Evolutionary conservation across 2,113 vertebrate species (phyloP).

Genomic region (Bufo gargarizans): DNA sequence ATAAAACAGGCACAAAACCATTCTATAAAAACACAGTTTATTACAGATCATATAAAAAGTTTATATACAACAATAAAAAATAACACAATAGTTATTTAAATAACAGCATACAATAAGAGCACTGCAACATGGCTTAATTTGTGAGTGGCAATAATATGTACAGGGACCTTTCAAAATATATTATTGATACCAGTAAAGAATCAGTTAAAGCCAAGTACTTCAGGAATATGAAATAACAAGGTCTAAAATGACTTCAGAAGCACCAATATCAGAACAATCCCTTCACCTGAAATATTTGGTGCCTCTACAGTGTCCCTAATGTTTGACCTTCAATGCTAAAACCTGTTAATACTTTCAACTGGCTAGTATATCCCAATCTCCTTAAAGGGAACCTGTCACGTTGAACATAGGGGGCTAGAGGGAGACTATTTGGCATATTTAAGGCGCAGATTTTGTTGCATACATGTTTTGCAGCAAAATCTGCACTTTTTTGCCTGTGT

Average conservation of each 20-base stretch:
- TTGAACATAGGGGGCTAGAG: too few species aligned
- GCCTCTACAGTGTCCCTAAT: not conserved
- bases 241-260: not conserved
- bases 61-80: constrained; percentile 44
- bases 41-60: constrained; percentile 51
- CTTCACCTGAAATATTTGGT: not conserved
- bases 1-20: not conserved
- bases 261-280: not conserved
- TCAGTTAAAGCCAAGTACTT: not conserved
- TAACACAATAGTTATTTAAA: constrained; percentile 43
- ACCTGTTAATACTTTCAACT: not conserved
- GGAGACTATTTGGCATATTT: too few species aligned
- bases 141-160: not conserved
- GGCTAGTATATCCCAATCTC: not conserved
- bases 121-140: constrained; percentile 19
- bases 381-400: too few species aligned
- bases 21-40: constrained; percentile 51
- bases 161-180: not conserved
- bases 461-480: too few species aligned
- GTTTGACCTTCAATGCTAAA: not conserved
- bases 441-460: too few species aligned
- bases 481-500: too few species aligned
- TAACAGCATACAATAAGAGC: constrained; percentile 7
- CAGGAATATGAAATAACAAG: not conserved
- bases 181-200: not conserved